These are phyloP conservation scores for Bombus polaris DNA, from an alignment of 1,140 invertebrate species.

Conservation along the genomic window DNA sequence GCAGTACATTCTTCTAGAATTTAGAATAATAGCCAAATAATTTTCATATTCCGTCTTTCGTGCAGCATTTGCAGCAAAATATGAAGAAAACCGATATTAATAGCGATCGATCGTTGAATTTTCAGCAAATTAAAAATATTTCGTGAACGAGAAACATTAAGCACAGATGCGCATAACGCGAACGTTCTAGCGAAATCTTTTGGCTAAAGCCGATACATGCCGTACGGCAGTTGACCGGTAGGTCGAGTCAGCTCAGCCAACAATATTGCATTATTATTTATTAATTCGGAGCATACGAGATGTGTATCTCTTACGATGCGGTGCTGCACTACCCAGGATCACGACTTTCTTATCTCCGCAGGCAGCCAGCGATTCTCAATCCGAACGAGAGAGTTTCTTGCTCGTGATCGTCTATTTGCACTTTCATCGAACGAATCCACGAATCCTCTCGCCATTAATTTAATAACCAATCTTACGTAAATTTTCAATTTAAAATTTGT, in stretches of 20 bases:
- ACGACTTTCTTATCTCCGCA: slow-evolving; percentile 79
- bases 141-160: background rate
- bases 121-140: background rate
- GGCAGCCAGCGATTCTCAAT: slow-evolving; percentile 66
- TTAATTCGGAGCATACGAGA: slow-evolving; percentile 80
- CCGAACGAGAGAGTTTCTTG: slow-evolving; percentile 32
- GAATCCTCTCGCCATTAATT: background rate
- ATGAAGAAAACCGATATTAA: no score
- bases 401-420: background rate
- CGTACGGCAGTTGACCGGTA: slow-evolving; percentile 62
- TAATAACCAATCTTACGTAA: background rate
- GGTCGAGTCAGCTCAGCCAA: slow-evolving; percentile 72
- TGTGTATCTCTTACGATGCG: slow-evolving; percentile 75
- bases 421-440: background rate
- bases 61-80: background rate
- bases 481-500: no score
- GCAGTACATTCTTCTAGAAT: no score
- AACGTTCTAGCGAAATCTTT: slow-evolving; percentile 30
- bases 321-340: slow-evolving; percentile 71
- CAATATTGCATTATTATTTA: slow-evolving; percentile 83
- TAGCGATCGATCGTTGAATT: fast-evolving
- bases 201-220: slow-evolving; percentile 15
- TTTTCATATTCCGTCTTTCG: no score
- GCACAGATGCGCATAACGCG: background rate
- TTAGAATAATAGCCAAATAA: no score